These are phyloP conservation scores for Temnopleurus reevesii DNA, from an alignment of 53 echinoderm and acorn worm genomes.

Conservation along the genomic window DNA sequence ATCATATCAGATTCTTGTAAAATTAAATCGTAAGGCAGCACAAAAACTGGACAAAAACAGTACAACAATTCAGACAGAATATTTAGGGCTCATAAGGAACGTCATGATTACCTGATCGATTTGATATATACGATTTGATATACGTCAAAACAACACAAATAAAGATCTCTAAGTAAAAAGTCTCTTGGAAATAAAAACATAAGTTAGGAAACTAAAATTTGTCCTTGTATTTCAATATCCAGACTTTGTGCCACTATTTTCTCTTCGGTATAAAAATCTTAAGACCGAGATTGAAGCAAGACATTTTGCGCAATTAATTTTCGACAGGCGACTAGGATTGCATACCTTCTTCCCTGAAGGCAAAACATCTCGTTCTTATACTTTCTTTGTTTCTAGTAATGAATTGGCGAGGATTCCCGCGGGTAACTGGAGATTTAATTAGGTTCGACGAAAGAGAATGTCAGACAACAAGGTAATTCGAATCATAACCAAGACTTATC, in stretches of 20 bases:
- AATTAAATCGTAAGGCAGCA: too few species aligned
- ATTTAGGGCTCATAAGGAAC: too few species aligned
- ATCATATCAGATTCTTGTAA: too few species aligned
- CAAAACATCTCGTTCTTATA: background rate
- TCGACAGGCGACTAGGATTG: background rate
- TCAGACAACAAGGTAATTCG: background rate
- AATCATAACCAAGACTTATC: background rate
- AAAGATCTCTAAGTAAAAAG: too few species aligned
- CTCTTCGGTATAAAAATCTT: background rate
- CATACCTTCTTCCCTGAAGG: background rate
- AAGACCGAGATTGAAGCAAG: background rate
- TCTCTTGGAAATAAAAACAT: background rate
- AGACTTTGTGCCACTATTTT: too few species aligned
- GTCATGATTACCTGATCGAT: too few species aligned
- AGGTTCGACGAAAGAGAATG: background rate
- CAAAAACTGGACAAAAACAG: too few species aligned
- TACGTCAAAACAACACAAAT: too few species aligned
- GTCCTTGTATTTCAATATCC: too few species aligned
- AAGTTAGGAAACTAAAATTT: background rate
- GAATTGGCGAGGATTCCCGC: background rate
- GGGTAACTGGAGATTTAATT: background rate
- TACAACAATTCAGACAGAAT: too few species aligned
- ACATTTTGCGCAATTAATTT: conserved; percentile 1
- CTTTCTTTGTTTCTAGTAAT: background rate
- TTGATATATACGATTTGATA: too few species aligned